These are phyloP conservation scores for Trissolcus basalis DNA, from an alignment of 1,140 invertebrate genomes.

Conservation along the genomic window DNA sequence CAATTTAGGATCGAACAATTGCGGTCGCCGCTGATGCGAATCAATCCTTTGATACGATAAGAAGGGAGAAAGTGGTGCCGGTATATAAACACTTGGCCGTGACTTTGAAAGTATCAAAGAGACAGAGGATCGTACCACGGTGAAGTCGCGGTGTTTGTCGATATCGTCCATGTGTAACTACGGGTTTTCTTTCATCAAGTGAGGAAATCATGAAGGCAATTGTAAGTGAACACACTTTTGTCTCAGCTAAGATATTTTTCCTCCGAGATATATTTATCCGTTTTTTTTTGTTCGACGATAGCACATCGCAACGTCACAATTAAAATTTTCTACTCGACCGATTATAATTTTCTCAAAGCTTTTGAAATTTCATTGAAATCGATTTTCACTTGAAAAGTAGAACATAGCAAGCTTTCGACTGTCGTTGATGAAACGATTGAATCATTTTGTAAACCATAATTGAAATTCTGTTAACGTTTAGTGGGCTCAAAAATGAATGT, in stretches of 20 bases:
- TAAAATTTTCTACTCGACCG: neutral
- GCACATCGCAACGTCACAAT: no score
- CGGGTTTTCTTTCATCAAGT: conserved; percentile 20
- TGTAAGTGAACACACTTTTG: conserved; percentile 61
- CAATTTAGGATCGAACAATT: conserved; percentile 38
- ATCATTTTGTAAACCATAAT: neutral
- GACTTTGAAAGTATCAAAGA: conserved; percentile 73
- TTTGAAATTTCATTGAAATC: neutral
- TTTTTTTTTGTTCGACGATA: no score
- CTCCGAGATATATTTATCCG: no score
- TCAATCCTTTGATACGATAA: conserved; percentile 57
- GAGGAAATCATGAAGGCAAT: conserved; percentile 64
- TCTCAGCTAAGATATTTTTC: no score
- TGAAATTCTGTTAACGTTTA: neutral
- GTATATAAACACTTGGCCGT: conserved; percentile 75
- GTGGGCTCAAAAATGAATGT: conserved; percentile 23
- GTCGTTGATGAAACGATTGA: neutral
- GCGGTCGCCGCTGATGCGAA: conserved; percentile 14
- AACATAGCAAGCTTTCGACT: neutral
- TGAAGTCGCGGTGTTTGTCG: conserved; percentile 39
- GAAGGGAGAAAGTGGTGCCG: conserved; percentile 73
- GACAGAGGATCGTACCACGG: conserved; percentile 44
- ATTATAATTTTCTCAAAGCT: neutral
- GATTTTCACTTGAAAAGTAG: neutral
- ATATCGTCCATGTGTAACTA: conserved; percentile 34